Percentiles rank a stretch among this genome's conserved stretches.
phyloP scores from a whole-genome alignment of 2,888 invertebrate species.

The Dexiosoma caninum region DNA sequence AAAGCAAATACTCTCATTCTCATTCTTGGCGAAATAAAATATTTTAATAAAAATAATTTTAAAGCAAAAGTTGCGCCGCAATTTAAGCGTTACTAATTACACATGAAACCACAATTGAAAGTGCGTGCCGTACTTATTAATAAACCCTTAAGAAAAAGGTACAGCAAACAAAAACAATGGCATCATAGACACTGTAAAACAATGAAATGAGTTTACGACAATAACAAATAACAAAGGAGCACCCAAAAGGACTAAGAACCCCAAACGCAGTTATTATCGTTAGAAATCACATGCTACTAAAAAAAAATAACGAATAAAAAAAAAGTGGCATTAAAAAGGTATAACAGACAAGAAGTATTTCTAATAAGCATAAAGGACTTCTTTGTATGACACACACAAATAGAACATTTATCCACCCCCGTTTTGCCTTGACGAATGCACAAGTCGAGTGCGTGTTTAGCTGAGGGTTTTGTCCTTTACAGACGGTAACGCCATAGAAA shows the following conservation, averaged over 20 bases:
- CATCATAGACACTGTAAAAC: not conserved
- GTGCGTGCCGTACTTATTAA: conserved; percentile 58
- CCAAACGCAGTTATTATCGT: conserved; percentile 19
- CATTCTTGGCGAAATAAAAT: too few species aligned
- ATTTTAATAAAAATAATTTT: not conserved
- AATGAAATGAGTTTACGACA: conserved; percentile 36
- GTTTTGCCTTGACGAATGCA: not conserved
- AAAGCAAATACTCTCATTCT: not conserved
- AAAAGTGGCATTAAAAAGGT: conserved; percentile 16
- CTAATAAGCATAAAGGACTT: conserved; percentile 30
- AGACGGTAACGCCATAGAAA: not conserved
- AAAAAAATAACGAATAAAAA: not conserved
- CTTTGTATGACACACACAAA: not conserved
- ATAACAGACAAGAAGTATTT: conserved; percentile 38
- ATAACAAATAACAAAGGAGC: conserved; percentile 34
- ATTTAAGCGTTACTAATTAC: conserved; percentile 60
- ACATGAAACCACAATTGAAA: conserved; percentile 53
- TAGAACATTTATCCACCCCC: conserved; percentile 7
- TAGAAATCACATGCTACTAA: conserved; percentile 25
- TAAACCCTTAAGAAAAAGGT: conserved; percentile 52
- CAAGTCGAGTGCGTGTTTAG: not conserved
- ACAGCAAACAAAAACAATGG: not conserved
- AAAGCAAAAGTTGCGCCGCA: not conserved
- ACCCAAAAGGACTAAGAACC: conserved; percentile 10
- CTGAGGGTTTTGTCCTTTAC: not conserved